Evolutionary conservation across 1,140 invertebrate genomes (phyloP), one percentile per base, ranked within the genome.

Genomic region (Macrobrachium nipponense): DNA sequence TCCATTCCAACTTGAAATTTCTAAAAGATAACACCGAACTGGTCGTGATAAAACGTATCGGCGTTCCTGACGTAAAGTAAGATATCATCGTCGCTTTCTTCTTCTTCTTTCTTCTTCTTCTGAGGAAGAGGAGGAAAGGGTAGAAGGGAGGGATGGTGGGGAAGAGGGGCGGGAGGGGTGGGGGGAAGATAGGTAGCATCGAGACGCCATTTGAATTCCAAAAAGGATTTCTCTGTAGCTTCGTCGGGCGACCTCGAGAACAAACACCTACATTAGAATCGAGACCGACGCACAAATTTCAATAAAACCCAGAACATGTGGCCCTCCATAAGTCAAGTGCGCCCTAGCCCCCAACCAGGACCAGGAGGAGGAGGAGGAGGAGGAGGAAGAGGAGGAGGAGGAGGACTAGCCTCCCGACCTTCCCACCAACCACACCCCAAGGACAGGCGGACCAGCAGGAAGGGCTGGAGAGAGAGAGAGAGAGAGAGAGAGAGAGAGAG

Each of bases 291-390:
- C 66, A 27, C 66, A 70, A 36, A 70, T 70, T 70, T 70, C 66
- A 70, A 70, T 70, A 70, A 70, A 70, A 70, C 66, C 20, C 66
- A 10, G 66, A 70, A 70, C 66, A 70, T 70, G 66, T 70, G 66
- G 66, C 36, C 66, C 66, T 70, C 66, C 66, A 70, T 70, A 70
- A 70, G 66, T 70, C 66, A 70, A 70, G 66, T 70, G 66, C 14
- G 66, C 7, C 66, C 36, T 51, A 12, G 51, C 51, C 51, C 3
- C 51, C 8, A 51, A 51, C 44, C 44, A 51, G 10, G 44, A 10
- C 5, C 5, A 10, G 44, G 66, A n/a, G 66, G 5, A 0, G 66
- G n/a, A 10, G 20, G n/a, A 7, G 66, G n/a, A 20, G n/a, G n/a
- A 36, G 66, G n/a, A 14, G 66, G 36, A n/a, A 15, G 36, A 36